Percentiles rank a stretch among this genome's conserved stretches.
These are phyloP conservation scores for Leptatherina wallacei DNA, from an alignment of 2,797 vertebrate genomes.

Conservation along the genomic window DNA sequence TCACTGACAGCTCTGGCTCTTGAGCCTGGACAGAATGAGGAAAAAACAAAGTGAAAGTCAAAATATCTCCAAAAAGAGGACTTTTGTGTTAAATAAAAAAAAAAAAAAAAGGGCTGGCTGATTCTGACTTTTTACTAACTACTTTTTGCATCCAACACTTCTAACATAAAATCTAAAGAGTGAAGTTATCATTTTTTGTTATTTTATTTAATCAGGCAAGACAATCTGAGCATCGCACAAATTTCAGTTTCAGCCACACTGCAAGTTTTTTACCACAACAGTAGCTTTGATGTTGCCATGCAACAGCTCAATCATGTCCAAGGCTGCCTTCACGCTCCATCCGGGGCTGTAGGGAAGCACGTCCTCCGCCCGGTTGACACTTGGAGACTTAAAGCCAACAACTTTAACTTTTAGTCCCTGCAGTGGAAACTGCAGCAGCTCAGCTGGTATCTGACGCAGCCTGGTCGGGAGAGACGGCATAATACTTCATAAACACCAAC, in stretches of 20 bases:
- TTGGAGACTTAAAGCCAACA: slow-evolving; percentile 87
- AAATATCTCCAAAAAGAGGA: not conserved
- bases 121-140: not conserved
- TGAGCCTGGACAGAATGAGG: slow-evolving; percentile 50
- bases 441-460: slow-evolving; percentile 85
- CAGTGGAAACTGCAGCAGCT: slow-evolving; percentile 85
- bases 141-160: not conserved
- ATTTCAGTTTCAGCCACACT: not conserved
- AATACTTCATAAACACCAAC: not conserved
- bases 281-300: slow-evolving; percentile 83
- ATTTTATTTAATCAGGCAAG: not conserved
- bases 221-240: not conserved
- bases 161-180: not conserved
- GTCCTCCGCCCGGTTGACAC: slow-evolving; percentile 35
- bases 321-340: slow-evolving; percentile 89
- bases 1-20: slow-evolving; percentile 83
- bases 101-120: too few species aligned
- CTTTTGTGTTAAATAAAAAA: not conserved
- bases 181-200: not conserved
- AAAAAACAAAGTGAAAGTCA: not conserved
- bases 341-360: slow-evolving; percentile 88
- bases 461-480: slow-evolving; percentile 70
- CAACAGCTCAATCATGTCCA: slow-evolving; percentile 87
- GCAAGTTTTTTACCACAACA: slow-evolving; percentile 77
- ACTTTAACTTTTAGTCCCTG: slow-evolving; percentile 83